Percentiles rank a stretch among this genome's conserved stretches.
Conservation (phyloP, 1,140 invertebrate species). For the Battus philenor region DNA sequence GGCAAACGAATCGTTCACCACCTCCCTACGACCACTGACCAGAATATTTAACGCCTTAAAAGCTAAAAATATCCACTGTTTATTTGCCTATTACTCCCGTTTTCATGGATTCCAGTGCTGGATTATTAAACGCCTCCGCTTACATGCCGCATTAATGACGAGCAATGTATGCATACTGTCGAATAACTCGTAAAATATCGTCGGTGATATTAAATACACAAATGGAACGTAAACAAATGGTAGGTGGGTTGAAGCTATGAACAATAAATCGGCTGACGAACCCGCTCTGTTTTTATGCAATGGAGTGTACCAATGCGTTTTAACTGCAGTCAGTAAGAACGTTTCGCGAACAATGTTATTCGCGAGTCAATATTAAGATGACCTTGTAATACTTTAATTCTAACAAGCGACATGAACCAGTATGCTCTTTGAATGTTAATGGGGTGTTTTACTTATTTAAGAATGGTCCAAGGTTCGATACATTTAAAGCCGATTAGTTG, state of each 20-base stretch:
- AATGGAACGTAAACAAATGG: slow-evolving; percentile 7
- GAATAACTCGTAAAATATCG: slow-evolving; percentile 3
- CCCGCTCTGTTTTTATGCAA: slow-evolving; percentile 2
- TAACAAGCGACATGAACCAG: no score
- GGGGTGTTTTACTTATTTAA: no score
- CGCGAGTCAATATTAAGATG: slow-evolving; percentile 2
- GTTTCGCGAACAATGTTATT: slow-evolving; percentile 6
- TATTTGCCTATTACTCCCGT: slow-evolving; percentile 7
- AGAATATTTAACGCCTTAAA: slow-evolving; percentile 8
- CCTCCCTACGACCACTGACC: background rate
- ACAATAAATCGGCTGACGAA: background rate
- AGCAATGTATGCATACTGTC: background rate
- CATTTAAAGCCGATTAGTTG: no score
- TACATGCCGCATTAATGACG: slow-evolving; percentile 3
- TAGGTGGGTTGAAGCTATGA: background rate
- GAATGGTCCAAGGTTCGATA: no score
- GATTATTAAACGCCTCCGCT: slow-evolving; percentile 10
- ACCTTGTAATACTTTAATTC: slow-evolving; percentile 5
- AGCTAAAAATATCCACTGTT: slow-evolving; percentile 1
- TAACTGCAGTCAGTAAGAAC: background rate
- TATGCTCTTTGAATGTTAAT: no score
- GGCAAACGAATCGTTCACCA: background rate
- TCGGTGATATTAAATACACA: background rate
- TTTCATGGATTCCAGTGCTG: slow-evolving; percentile 7
- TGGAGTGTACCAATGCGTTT: no score